Percentiles rank a stretch among this genome's conserved stretches.
Evolutionary conservation across 2,797 vertebrate species (phyloP).

Genomic region (Naso thynnoides): DNA sequence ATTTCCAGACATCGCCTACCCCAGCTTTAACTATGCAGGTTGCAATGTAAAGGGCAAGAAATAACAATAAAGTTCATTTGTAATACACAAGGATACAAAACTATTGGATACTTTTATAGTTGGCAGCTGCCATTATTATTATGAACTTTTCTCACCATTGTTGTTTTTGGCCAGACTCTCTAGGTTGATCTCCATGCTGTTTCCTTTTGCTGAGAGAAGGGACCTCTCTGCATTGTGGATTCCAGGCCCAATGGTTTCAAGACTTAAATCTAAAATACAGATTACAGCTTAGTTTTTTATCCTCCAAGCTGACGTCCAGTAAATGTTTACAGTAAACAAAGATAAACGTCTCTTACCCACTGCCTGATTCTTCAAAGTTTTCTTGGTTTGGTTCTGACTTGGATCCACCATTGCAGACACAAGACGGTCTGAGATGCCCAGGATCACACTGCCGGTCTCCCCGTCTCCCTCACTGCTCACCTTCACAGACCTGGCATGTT

Average conservation of each 20-base stretch:
- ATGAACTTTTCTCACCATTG: constrained; percentile 58
- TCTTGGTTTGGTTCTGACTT: constrained; percentile 32
- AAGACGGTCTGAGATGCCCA: constrained; percentile 64
- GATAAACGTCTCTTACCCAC: constrained; percentile 56
- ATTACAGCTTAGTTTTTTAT: background rate
- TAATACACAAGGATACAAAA: no score
- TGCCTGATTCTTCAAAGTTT: constrained; percentile 27
- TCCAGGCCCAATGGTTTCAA: constrained; percentile 28
- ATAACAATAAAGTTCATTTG: no score
- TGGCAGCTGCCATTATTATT: background rate
- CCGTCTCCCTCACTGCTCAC: constrained; percentile 53
- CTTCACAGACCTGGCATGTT: background rate
- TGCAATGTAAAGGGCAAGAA: no score
- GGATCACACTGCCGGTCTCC: constrained; percentile 53
- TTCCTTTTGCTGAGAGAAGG: constrained; percentile 49
- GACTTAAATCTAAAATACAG: constrained; percentile 49
- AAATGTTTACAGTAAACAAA: no score
- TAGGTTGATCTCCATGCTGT: constrained; percentile 69
- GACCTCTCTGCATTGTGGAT: constrained; percentile 1
- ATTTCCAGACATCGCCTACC: no score
- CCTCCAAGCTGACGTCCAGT: no score
- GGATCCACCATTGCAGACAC: constrained; percentile 44
- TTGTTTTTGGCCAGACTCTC: constrained; percentile 51
- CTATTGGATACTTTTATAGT: no score
- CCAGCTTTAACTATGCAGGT: no score